Evolutionary conservation across 1,140 invertebrate species (phyloP).

Genomic region (Brachionus paranguensis): DNA sequence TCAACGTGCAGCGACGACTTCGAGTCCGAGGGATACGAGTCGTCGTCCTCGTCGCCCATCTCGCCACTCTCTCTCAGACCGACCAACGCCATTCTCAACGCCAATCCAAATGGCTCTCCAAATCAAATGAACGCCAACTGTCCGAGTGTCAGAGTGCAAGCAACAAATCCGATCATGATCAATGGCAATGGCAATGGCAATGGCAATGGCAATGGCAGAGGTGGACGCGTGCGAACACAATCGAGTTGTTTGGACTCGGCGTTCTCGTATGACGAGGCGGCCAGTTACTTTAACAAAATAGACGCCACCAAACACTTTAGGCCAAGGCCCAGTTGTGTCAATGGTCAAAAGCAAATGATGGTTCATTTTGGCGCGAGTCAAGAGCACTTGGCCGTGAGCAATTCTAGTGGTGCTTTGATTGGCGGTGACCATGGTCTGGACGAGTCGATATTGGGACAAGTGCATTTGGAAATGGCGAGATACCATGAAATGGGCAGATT

Average conservation of each 20-base stretch:
- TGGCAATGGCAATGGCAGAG: not conserved
- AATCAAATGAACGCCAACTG: not conserved
- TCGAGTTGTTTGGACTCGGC: constrained; percentile 30
- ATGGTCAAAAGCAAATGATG: not conserved
- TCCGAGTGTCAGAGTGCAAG: not conserved
- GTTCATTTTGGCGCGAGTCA: not conserved
- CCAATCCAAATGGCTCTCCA: too few species aligned
- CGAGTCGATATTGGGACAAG: constrained; percentile 48
- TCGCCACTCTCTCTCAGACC: not conserved
- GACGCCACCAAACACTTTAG: not conserved
- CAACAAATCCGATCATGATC: not conserved
- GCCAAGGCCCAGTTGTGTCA: constrained; percentile 12
- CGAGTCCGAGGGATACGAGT: constrained; percentile 42
- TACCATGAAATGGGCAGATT: constrained; percentile 62
- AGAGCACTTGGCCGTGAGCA: not conserved
- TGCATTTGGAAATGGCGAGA: constrained; percentile 61
- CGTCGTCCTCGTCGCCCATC: constrained; percentile 30
- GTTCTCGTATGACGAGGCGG: constrained; percentile 20
- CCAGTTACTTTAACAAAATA: constrained; percentile 18
- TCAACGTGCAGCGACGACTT: constrained; percentile 29
- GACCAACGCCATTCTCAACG: not conserved
- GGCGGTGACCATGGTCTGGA: not conserved
- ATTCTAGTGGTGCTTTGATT: not conserved
- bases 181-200: not conserved
- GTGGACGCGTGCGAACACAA: not conserved